Evolutionary conservation across 2,888 invertebrate species (phyloP).

Genomic region (Drosophila birchii): DNA sequence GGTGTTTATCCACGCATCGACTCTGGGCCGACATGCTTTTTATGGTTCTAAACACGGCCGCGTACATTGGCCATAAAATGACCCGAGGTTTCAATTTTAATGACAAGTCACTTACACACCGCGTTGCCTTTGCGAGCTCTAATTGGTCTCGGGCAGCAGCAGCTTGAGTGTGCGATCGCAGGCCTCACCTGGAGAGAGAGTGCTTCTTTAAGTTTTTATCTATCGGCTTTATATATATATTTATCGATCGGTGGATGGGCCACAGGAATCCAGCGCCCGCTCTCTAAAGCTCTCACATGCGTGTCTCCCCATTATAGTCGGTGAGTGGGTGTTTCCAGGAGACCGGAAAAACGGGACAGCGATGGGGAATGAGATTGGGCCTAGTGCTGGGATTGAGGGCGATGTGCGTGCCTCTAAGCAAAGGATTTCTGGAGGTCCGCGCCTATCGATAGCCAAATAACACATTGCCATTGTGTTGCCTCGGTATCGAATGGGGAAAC

Average conservation of each 20-base stretch:
- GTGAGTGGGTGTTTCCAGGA: slow-evolving; percentile 52
- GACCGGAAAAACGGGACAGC: slow-evolving; percentile 12
- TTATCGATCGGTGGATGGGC: slow-evolving; percentile 42
- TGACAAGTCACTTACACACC: slow-evolving; percentile 73
- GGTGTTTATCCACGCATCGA: slow-evolving; percentile 60
- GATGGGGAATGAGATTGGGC: neutral
- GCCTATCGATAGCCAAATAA: slow-evolving; percentile 63
- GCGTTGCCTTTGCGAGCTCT: slow-evolving; percentile 29
- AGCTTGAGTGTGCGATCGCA: slow-evolving; percentile 2
- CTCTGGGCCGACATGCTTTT: slow-evolving; percentile 33
- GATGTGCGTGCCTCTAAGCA: slow-evolving; percentile 46
- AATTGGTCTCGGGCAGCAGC: slow-evolving; percentile 48
- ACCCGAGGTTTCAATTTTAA: slow-evolving; percentile 74
- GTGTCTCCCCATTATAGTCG: slow-evolving; percentile 36
- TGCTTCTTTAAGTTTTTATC: slow-evolving; percentile 14
- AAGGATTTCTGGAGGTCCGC: slow-evolving; percentile 44
- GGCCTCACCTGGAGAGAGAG: neutral
- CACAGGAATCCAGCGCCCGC: slow-evolving; percentile 13
- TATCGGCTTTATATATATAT: slow-evolving; percentile 30
- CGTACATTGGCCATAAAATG: slow-evolving; percentile 63
- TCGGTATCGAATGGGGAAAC: slow-evolving; percentile 35
- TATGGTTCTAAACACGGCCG: slow-evolving; percentile 47
- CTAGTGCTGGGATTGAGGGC: slow-evolving; percentile 14
- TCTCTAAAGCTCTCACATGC: slow-evolving; percentile 28
- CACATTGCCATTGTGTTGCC: slow-evolving; percentile 56